A percentile compares a stretch with the other conserved stretches of the same genome.
Conservation (phyloP, 2,888 invertebrate genomes). For the Diloba caeruleocephala region DNA sequence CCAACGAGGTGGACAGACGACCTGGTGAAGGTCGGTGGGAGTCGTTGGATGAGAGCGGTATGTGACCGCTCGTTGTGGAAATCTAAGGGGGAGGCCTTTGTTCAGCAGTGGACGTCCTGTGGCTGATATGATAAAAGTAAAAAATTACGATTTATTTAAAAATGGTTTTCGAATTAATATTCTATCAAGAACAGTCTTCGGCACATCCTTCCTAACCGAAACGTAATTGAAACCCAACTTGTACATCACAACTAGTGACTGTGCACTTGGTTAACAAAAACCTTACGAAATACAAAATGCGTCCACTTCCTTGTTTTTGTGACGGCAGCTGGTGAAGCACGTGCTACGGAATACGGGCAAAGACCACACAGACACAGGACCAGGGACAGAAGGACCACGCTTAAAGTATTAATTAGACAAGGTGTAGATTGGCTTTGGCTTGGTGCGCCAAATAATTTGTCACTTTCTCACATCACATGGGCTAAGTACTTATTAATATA, state of each 20-base stretch:
- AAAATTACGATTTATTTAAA: too few relatives aligned
- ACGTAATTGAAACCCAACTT: slow-evolving; percentile 42
- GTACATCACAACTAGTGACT: slow-evolving; percentile 32
- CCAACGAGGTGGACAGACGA: too few relatives aligned
- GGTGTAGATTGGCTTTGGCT: neutral
- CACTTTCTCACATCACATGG: neutral
- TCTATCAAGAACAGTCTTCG: neutral
- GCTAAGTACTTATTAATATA: too few relatives aligned
- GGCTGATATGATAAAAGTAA: too few relatives aligned
- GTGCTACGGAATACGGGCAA: slow-evolving; percentile 67
- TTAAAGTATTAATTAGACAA: slow-evolving; percentile 19
- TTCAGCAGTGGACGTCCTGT: too few relatives aligned
- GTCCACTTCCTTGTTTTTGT: slow-evolving; percentile 81
- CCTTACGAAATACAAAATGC: slow-evolving; percentile 53
- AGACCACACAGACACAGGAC: slow-evolving; percentile 59
- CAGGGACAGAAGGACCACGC: neutral
- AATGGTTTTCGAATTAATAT: too few relatives aligned
- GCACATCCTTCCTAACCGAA: slow-evolving; percentile 22
- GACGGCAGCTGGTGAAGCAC: slow-evolving; percentile 78
- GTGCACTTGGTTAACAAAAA: slow-evolving; percentile 52
- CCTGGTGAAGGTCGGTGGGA: too few relatives aligned
- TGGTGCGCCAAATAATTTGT: neutral
- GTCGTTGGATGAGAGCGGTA: too few relatives aligned
- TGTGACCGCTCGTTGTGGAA: too few relatives aligned
- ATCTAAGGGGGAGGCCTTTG: too few relatives aligned